Evolutionary conservation across 1,140 invertebrate species (phyloP), one percentile per base, ranked within the genome.

Genomic region (Listronotus oregonensis): DNA sequence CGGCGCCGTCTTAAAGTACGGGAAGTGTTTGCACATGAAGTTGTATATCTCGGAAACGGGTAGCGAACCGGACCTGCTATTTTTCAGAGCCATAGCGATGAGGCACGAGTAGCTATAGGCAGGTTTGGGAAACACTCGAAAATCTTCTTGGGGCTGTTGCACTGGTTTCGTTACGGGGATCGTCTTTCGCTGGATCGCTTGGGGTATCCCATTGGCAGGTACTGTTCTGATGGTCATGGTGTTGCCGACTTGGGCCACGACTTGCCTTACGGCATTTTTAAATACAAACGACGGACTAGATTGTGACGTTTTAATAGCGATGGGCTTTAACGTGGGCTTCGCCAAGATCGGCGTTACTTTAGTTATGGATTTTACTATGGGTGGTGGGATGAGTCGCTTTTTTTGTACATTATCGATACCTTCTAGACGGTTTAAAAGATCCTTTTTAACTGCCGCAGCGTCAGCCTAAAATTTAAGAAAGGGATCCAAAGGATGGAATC

Each of bases 11-110:
- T 96, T 96, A 79, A 97, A 98, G 79, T 97, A 98, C 1, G 96
- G 96, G 78, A 98, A 98, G 79, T 98, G 95, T 81, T 96, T 92
- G 80, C 93, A 98, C 90, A 98, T 97, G 78, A 98, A 98, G 79
- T 94, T 96, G 79, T 98, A 99, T 67, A 99, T 99, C 83, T 98
- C 96, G 7, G 95, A 97, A 7, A 99, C 96, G 2, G 96, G 96
- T 71, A 99, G 80, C 73, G 93, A 95, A 49, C 96, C 96, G 56
- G 90, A 92, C 70, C 89, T 86, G 54, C 95, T 97, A 78, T 99
- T 98, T 81, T 98, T 98, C 50, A 99, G 81, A 3, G 97, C 95
- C 91, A 98, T 91, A 1, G 96, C 95, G 75, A 99, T 98, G 60
- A 99, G 84, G 82, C 96, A 98, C 4, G 49, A 55, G 76, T 98